These are phyloP conservation scores for Centroberyx gerrardi DNA, from an alignment of 2,797 vertebrate genomes.

Conservation along the genomic window DNA sequence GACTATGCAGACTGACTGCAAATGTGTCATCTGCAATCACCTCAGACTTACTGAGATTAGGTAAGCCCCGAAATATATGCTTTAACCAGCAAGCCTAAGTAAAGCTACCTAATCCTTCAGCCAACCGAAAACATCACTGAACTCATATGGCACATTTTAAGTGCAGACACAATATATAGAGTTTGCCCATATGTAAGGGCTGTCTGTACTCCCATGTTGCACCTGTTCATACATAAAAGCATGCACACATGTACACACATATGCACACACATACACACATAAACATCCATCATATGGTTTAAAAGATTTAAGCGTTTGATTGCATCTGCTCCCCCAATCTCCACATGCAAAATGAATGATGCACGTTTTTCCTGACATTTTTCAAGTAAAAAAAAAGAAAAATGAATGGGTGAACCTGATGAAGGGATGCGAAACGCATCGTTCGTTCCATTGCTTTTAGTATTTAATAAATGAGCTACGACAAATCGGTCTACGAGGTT, in stretches of 20 bases:
- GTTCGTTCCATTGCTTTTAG: too few species aligned
- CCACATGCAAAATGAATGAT: not conserved
- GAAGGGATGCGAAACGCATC: too few species aligned
- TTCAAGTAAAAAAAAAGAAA: not conserved
- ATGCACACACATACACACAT: constrained; percentile 1
- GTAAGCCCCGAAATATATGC: constrained; percentile 27
- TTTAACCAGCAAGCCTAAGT: constrained; percentile 15
- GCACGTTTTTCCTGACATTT: not conserved
- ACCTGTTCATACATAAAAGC: not conserved
- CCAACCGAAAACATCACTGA: constrained; percentile 13
- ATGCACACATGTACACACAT: constrained; percentile 1
- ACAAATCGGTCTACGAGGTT: too few species aligned
- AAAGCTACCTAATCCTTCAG: constrained; percentile 3
- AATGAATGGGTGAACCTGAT: too few species aligned
- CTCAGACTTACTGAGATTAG: constrained; percentile 45
- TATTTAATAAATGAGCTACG: too few species aligned
- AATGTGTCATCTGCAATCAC: constrained; percentile 72
- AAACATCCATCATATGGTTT: constrained; percentile 23
- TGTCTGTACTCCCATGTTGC: not conserved
- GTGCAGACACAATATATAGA: not conserved
- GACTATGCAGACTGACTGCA: constrained; percentile 64
- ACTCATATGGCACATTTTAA: not conserved
- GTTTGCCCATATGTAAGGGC: not conserved
- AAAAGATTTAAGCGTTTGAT: not conserved
- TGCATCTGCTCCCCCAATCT: constrained; percentile 14